Percentiles rank a stretch among this genome's conserved stretches.
Evolutionary conservation across 2,797 vertebrate genomes (phyloP).

Genomic region (Catharus ustulatus): DNA sequence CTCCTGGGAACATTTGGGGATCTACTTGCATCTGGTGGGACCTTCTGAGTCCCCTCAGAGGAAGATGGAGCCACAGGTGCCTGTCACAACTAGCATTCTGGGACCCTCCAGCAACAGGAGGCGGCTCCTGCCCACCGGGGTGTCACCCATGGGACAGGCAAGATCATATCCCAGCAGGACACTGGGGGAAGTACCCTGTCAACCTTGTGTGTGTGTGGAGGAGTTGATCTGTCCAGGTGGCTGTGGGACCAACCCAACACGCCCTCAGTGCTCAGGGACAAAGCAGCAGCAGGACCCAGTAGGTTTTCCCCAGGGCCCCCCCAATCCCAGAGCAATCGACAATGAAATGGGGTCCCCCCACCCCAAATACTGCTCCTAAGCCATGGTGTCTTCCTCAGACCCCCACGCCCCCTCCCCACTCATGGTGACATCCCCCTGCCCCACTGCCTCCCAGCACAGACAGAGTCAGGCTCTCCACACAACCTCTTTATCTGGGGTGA

Average conservation of each 20-base stretch:
- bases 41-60: not conserved
- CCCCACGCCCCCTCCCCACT: not conserved
- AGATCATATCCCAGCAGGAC: too few relatives aligned
- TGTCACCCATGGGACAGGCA: not conserved
- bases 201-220: not conserved
- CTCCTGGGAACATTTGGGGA: too few relatives aligned
- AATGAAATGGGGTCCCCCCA: too few relatives aligned
- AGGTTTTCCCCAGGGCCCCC: not conserved
- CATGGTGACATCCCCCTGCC: not conserved
- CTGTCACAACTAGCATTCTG: not conserved
- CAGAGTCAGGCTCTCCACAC: not conserved
- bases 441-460: not conserved
- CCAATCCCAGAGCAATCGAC: too few relatives aligned
- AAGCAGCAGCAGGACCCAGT: rapidly evolving
- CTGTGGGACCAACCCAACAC: not conserved
- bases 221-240: not conserved
- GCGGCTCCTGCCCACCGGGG: not conserved
- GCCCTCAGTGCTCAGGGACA: too few relatives aligned
- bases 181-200: too few relatives aligned
- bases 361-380: not conserved
- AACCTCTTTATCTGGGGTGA: not conserved
- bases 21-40: too few relatives aligned
- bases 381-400: too few relatives aligned
- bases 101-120: not conserved
- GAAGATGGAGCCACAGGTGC: not conserved